Evolutionary conservation across 1,140 invertebrate genomes (phyloP).

Genomic region (Pseudobourletiella spinata): DNA sequence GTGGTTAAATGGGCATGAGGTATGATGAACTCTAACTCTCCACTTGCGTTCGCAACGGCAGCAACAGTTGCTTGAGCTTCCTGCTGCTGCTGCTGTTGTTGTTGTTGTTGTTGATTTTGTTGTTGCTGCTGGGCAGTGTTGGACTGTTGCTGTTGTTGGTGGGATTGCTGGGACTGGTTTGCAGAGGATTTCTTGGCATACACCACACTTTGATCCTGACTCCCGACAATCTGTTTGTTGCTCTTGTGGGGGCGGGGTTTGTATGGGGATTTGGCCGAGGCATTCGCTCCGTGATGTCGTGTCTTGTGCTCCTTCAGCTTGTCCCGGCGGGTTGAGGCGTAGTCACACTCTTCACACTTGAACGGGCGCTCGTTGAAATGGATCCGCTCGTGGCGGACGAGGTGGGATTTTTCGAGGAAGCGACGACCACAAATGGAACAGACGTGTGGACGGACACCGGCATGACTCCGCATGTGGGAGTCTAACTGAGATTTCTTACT

Average conservation of each 20-base stretch:
- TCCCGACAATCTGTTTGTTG: conserved; percentile 13
- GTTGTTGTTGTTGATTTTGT: conserved; percentile 2
- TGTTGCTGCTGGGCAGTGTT: conserved; percentile 12
- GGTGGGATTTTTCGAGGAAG: conserved; percentile 59
- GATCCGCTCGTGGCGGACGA: conserved; percentile 54
- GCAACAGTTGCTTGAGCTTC: background rate
- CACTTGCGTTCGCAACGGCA: conserved; percentile 17
- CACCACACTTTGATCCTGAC: conserved; percentile 22
- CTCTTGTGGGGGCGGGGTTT: conserved; percentile 43
- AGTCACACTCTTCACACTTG: conserved; percentile 52
- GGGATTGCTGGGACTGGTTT: background rate
- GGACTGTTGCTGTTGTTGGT: conserved; percentile 3
- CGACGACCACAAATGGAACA: conserved; percentile 53
- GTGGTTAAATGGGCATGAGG: conserved; percentile 22
- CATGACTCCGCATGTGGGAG: conserved; percentile 51
- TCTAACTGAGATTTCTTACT: conserved; percentile 57
- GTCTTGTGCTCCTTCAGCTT: conserved; percentile 58
- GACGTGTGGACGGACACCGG: conserved; percentile 52
- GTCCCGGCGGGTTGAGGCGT: conserved; percentile 54
- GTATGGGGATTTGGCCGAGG: conserved; percentile 47
- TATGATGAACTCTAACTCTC: conserved; percentile 34
- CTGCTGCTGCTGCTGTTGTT: conserved; percentile 13
- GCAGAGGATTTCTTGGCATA: conserved; percentile 33
- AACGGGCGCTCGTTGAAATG: conserved; percentile 54
- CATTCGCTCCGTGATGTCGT: conserved; percentile 52